Evolutionary conservation across 2,888 invertebrate species (phyloP), one percentile per base, ranked within the genome.

Genomic region (Chesias legatella): DNA sequence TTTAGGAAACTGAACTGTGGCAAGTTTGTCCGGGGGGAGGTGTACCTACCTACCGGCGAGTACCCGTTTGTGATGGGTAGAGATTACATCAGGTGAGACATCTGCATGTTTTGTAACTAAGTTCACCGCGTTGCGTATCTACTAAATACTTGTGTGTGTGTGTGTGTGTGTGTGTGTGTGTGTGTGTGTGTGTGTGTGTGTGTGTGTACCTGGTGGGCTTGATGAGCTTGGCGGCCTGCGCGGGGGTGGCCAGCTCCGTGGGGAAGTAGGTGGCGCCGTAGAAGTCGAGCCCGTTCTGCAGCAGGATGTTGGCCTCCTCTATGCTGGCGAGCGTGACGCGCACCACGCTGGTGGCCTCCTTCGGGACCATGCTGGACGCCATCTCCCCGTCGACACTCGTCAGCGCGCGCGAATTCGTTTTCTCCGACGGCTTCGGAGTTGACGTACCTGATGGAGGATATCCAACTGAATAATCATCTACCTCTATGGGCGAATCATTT

Each of bases 201-300:
- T 23, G 8, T 7, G 22, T 8, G 13, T 58, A 88, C 88, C 80
- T 82, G 80, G 79, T 83, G 3, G 88, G 88, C 51, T 85, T 90
- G 67, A 88, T 90, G 68, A 91, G 84, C 58, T 89, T 91, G 20
- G 90, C 91, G 31, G 91, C 90, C 56, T 91, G 90, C 43, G 91
- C 89, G 20, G 93, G 91, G 50, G 91, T 90, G 25, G 92, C 93
- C 50, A 94, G 90, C 73, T 95, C 95, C 2, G 95, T 94, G 32
- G 95, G 95, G 81, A 95, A 95, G 86, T 93, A 95, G 11, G 95
- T 95, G 28, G 95, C 95, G 10, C 95, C 95, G 70, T 95, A 95
- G 85, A 95, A 95, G 80, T 95, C 95, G 43, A 95, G 86, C 0
- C 95, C 95, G 64, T 94, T 94, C 77, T 95, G 95, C 41, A 95